Conservation (phyloP, 2,113 vertebrate species). For the Muntiacus muntjak region DNA sequence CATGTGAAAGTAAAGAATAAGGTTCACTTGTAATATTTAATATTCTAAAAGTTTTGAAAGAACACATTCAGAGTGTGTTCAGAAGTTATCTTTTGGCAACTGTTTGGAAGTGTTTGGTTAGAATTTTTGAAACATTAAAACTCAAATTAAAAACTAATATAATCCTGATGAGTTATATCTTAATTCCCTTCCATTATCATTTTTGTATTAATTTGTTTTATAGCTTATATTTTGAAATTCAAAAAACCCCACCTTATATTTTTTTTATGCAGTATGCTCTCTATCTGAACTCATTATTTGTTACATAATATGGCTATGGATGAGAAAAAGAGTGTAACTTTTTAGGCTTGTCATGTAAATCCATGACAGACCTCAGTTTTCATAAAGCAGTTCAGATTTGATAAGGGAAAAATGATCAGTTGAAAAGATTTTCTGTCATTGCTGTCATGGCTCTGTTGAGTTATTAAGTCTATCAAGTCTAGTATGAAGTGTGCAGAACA, state of each 20-base stretch:
- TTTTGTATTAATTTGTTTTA: conserved; percentile 46
- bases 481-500: background rate
- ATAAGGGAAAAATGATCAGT: background rate
- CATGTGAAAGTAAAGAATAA: conserved; percentile 11
- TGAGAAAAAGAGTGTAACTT: background rate
- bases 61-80: background rate
- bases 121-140: conserved; percentile 33
- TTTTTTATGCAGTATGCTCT: background rate
- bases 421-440: background rate
- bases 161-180: background rate
- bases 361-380: background rate
- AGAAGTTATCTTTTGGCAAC: background rate
- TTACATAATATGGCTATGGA: background rate
- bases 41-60: conserved; percentile 23
- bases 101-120: background rate
- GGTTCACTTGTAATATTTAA: conserved; percentile 37
- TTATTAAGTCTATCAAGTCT: background rate
- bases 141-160: background rate
- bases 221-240: background rate
- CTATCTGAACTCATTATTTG: background rate
- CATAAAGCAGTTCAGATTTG: conserved; percentile 23
- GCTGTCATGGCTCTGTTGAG: conserved; percentile 5
- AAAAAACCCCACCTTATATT: background rate
- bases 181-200: background rate
- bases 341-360: conserved; percentile 10